Evolutionary conservation across 1,140 invertebrate species (phyloP).

Genomic region (Marisa cornuarietis): DNA sequence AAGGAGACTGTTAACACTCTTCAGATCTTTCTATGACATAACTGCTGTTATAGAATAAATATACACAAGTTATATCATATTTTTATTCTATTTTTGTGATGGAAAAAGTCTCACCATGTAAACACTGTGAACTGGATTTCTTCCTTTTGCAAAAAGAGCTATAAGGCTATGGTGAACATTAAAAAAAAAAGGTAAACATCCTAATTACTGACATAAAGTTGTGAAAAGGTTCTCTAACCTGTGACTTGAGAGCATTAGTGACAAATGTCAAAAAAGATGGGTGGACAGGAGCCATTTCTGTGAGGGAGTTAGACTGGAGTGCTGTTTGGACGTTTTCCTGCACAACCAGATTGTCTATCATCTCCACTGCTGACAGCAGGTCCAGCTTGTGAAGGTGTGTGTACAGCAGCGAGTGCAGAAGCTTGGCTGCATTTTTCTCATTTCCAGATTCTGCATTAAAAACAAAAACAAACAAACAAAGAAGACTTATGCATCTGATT

Average conservation of each 20-base stretch:
- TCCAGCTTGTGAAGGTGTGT: constrained; percentile 55
- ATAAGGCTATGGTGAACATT: too few species aligned
- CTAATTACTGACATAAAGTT: background rate
- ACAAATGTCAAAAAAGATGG: constrained; percentile 55
- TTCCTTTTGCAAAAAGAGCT: too few species aligned
- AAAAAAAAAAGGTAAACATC: background rate
- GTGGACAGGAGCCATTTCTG: constrained; percentile 27
- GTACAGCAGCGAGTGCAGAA: constrained; percentile 60
- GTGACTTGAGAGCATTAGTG: constrained; percentile 42
- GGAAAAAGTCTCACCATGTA: too few species aligned
- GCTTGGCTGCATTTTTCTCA: constrained; percentile 32
- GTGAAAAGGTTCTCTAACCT: constrained; percentile 34
- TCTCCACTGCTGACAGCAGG: constrained; percentile 48
- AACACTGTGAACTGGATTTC: too few species aligned
- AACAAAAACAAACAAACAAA: background rate
- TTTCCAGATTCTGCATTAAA: constrained; percentile 26
- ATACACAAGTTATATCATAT: too few species aligned
- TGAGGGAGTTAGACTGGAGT: constrained; percentile 35
- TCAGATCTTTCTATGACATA: too few species aligned
- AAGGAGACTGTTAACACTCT: too few species aligned
- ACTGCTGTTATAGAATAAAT: too few species aligned
- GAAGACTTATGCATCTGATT: background rate
- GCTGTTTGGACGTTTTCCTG: constrained; percentile 41
- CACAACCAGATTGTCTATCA: constrained; percentile 57
- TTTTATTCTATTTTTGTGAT: too few species aligned